Percentiles rank a stretch among this genome's conserved stretches.
phyloP scores from a whole-genome alignment of 2,888 invertebrate genomes.

The Molorchus minor region DNA sequence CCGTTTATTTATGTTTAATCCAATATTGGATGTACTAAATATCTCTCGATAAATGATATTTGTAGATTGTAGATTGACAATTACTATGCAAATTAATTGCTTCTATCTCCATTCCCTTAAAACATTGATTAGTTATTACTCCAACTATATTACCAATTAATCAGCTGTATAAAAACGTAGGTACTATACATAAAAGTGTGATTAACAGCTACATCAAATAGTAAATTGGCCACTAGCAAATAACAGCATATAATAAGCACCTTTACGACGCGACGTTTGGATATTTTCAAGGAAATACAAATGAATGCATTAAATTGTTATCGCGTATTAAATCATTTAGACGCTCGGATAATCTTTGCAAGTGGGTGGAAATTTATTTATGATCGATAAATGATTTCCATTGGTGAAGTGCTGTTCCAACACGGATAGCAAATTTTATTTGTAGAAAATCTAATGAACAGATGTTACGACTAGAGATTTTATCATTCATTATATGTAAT shows the following conservation, averaged over 20 bases:
- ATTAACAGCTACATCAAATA: slow-evolving; percentile 10
- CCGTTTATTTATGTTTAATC: too few relatives aligned
- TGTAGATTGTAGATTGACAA: too few relatives aligned
- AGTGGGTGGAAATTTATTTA: slow-evolving; percentile 19
- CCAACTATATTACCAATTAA: neutral
- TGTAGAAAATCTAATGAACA: slow-evolving; percentile 51
- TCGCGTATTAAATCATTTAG: slow-evolving; percentile 4
- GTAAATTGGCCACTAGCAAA: slow-evolving; percentile 8
- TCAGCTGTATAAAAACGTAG: neutral
- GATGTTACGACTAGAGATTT: slow-evolving; percentile 51
- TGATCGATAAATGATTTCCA: slow-evolving; percentile 27
- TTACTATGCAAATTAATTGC: too few relatives aligned
- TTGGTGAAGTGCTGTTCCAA: slow-evolving; percentile 24
- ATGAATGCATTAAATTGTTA: slow-evolving; percentile 7
- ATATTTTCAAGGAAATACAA: slow-evolving; percentile 12
- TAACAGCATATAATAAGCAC: slow-evolving; percentile 13
- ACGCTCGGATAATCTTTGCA: neutral
- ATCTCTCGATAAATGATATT: too few relatives aligned
- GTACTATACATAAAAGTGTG: slow-evolving; percentile 3
- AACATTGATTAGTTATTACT: neutral
- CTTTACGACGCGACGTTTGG: neutral
- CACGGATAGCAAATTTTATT: slow-evolving; percentile 43
- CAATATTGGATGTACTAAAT: too few relatives aligned
- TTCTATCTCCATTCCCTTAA: too few relatives aligned
- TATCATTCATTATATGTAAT: slow-evolving; percentile 52